These are phyloP conservation scores for Burhinus bistriatus DNA, from an alignment of 2,113 vertebrate genomes.

Conservation along the genomic window DNA sequence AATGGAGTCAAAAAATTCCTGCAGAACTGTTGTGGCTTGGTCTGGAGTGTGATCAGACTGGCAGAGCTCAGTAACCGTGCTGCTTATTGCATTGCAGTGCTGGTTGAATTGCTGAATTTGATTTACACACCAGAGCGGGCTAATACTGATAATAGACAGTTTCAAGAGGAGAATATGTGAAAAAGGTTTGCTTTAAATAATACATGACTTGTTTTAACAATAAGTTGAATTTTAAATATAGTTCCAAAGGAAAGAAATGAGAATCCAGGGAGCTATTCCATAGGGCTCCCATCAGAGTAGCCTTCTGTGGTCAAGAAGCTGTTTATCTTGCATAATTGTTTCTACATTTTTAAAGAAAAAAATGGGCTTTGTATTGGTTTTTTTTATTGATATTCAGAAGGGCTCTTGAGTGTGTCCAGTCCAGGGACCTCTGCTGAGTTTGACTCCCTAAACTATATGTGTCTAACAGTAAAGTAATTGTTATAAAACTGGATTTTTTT, in stretches of 20 bases:
- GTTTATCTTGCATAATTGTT: background rate
- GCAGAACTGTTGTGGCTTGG: background rate
- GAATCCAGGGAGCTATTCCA: background rate
- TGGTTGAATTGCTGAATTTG: background rate
- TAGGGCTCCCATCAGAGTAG: background rate
- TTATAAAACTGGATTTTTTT: background rate
- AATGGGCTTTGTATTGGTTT: background rate
- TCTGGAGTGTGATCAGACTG: background rate
- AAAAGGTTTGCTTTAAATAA: background rate
- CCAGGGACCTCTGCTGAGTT: background rate
- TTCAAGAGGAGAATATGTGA: background rate
- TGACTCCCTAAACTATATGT: background rate
- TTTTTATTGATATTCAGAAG: background rate
- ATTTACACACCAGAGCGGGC: background rate
- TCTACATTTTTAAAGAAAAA: background rate
- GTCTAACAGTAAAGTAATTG: background rate
- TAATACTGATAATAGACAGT: background rate
- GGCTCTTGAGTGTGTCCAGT: background rate
- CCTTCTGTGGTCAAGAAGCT: background rate
- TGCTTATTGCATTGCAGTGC: background rate
- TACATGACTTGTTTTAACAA: background rate
- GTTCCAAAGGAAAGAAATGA: background rate
- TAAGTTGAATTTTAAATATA: background rate
- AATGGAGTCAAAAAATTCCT: background rate
- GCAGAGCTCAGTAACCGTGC: background rate